Base-by-base conservation (phyloP, 2,888 invertebrate genomes). In the Ecliptopera silaceata region DNA sequence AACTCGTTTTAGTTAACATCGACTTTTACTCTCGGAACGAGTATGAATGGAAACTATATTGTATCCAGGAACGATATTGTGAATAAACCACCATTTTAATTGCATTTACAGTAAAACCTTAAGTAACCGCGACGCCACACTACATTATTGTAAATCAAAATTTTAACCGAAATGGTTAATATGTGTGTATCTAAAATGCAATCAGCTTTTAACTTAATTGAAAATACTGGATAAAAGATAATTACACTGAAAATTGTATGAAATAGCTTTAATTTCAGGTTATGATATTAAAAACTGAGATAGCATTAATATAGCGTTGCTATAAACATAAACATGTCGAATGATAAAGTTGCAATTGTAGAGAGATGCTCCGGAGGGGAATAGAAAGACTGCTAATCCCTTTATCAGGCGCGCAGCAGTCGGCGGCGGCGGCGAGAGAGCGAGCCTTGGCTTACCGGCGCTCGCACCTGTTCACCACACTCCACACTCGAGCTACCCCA, bases 341-440 rank as follows among this genome's bases (percentile, higher is more conserved):
- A 64, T 66, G 57, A 63, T 69, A 65, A 56, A 56, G 56, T 60
- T 60, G 56, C 56, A 49, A 59, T 61, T 56, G 51, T 55, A 60
- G 48, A 57, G 54, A 47, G 56, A 55, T 46, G 47, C 72, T 74
- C 70, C 68, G 75, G 72, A 77, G 70, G 75, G 68, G 73, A 74
- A 72, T 70, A 79, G 80, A 78, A 80, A 82, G 77, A 77, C 75
- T 80, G 78, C 69, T 85, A 86, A 86, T 84, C 86, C 86, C 76
- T 85, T 85, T 87, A 87, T 87, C 86, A 81, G 74, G 54, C 79
- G 77, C 74, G 76, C 74, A 81, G 79, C 86, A 86, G 81, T 74
- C 84, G 80, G 78, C 64, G 71, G 72, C 31, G 31, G 31, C 29
- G 29, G 29, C 29, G 29, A 8, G 69, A 63, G 71, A 63, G 66